These are phyloP conservation scores for Myotis lucifugus DNA, from an alignment of 2,113 vertebrate species.

Conservation along the genomic window DNA sequence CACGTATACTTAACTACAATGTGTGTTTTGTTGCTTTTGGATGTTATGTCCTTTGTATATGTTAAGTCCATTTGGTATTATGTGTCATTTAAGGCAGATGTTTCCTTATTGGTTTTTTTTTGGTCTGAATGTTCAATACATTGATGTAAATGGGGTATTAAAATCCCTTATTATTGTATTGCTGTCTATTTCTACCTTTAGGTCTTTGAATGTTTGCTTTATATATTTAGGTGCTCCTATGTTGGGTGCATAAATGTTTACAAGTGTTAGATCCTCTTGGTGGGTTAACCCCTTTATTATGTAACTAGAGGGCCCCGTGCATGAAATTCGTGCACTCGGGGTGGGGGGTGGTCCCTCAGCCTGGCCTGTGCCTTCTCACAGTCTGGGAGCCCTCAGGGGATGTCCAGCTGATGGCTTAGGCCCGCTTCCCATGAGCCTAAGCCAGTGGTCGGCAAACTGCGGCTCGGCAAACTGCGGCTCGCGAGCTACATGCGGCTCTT, in stretches of 20 bases:
- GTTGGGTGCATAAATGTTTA: not conserved
- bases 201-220: not conserved
- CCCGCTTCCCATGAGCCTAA: no score
- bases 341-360: no score
- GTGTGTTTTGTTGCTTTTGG: not conserved
- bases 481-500: no score
- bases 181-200: not conserved
- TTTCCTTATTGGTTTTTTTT: not conserved
- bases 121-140: not conserved
- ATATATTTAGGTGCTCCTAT: not conserved
- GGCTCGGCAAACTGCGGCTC: no score
- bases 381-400: no score
- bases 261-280: not conserved
- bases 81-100: not conserved
- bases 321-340: no score
- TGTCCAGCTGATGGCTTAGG: no score
- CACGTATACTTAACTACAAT: not conserved
- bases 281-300: not conserved
- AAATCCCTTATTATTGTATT: not conserved
- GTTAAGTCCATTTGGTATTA: not conserved
- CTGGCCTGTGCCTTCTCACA: no score
- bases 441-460: no score
- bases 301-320: no score
- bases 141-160: not conserved
- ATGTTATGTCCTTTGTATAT: not conserved